A percentile compares a stretch with the other conserved stretches of the same genome.
Conservation (phyloP, 2,113 vertebrate genomes). For the Pontoporia blainvillei region DNA sequence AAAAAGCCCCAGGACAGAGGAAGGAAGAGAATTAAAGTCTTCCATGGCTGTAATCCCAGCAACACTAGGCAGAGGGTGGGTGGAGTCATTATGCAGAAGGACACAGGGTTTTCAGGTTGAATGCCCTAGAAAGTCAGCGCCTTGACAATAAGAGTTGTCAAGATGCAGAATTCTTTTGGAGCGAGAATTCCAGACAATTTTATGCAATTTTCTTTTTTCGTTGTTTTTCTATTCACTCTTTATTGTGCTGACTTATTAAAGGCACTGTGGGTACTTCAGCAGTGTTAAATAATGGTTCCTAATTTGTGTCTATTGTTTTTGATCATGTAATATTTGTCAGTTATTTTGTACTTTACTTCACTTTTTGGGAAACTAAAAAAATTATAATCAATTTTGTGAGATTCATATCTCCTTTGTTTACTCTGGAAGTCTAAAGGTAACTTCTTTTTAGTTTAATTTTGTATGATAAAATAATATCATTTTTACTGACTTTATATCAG, state of each 20-base stretch:
- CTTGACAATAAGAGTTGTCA: not conserved
- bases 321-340: not conserved
- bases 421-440: not conserved
- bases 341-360: not conserved
- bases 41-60: not conserved
- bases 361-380: slow-evolving; percentile 18
- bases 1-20: not conserved
- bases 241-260: not conserved
- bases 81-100: not conserved
- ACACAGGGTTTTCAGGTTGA: not conserved
- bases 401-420: not conserved
- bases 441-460: not conserved
- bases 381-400: not conserved
- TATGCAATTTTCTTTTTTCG: not conserved
- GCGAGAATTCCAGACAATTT: not conserved
- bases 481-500: not conserved
- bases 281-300: not conserved
- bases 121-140: not conserved
- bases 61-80: not conserved
- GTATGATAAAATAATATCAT: not conserved
- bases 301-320: not conserved
- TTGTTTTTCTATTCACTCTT: not conserved
- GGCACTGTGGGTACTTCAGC: not conserved
- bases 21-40: not conserved
- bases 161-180: not conserved